phyloP scores from a whole-genome alignment of 2,888 invertebrate genomes.

The Tachina lurida region DNA sequence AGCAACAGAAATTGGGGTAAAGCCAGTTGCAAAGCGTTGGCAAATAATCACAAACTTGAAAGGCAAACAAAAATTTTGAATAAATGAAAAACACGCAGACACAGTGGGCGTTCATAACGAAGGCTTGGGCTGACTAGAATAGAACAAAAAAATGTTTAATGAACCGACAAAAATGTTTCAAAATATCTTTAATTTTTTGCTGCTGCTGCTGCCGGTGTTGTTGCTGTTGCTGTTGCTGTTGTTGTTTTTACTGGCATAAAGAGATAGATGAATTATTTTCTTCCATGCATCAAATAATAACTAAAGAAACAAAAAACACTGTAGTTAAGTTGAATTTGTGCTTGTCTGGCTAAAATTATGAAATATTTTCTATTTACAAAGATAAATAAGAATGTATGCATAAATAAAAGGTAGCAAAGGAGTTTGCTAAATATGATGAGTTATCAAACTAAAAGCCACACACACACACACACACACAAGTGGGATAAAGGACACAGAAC shows the following conservation, averaged over 20 bases:
- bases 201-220: not conserved
- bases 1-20: conserved; percentile 5
- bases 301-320: not conserved
- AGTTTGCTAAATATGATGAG: conserved; percentile 40
- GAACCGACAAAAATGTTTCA: conserved; percentile 63
- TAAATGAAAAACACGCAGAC: conserved; percentile 26
- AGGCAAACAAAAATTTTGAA: conserved; percentile 40
- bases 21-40: not conserved
- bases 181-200: conserved; percentile 46
- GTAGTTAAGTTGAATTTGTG: conserved; percentile 61
- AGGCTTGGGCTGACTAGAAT: not conserved
- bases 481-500: conserved; percentile 4
- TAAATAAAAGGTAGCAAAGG: conserved; percentile 21
- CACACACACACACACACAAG: not conserved
- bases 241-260: conserved; percentile 18
- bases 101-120: not conserved
- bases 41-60: conserved; percentile 59
- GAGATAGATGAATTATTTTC: conserved; percentile 42
- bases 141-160: conserved; percentile 64
- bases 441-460: conserved; percentile 42
- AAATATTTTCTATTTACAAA: conserved; percentile 49
- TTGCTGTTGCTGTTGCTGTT: not conserved
- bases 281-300: conserved; percentile 23
- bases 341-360: conserved; percentile 63
- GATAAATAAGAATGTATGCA: conserved; percentile 29